Percentiles rank a stretch among this genome's conserved stretches.
Evolutionary conservation across 1,140 invertebrate genomes (phyloP).

Genomic region (Mactra quadrangularis): DNA sequence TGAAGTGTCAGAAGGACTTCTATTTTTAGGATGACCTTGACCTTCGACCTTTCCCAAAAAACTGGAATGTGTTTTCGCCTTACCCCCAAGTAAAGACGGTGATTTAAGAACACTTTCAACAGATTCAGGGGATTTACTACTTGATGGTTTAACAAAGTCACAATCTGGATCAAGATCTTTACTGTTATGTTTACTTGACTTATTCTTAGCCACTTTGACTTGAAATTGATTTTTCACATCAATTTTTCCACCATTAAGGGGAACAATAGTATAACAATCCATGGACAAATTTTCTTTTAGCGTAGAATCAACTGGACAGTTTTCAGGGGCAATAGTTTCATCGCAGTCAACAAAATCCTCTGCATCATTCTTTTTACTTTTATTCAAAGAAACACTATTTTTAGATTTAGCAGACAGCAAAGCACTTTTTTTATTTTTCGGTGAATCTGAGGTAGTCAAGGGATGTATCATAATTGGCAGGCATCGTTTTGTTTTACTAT

Average conservation of each 20-base stretch:
- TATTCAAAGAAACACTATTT: neutral
- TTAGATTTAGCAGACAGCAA: no score
- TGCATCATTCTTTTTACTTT: neutral
- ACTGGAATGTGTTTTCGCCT: neutral
- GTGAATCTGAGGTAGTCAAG: neutral
- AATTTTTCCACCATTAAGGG: conserved; percentile 16
- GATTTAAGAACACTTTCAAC: conserved; percentile 21
- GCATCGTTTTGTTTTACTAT: no score
- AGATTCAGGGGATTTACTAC: neutral
- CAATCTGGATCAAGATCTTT: neutral
- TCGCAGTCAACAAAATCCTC: conserved; percentile 1
- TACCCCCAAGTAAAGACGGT: conserved; percentile 25
- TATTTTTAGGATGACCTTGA: neutral
- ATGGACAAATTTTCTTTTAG: conserved; percentile 9
- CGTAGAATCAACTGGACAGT: neutral
- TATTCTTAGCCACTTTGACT: conserved; percentile 16
- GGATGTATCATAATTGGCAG: neutral
- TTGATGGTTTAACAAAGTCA: neutral
- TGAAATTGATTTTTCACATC: conserved; percentile 26
- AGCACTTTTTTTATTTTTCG: no score
- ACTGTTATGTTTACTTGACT: neutral
- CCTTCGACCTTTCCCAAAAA: neutral
- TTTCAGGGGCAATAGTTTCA: conserved; percentile 11
- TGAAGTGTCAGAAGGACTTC: neutral
- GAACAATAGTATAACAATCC: conserved; percentile 50